Percentiles rank a stretch among this genome's conserved stretches.
Evolutionary conservation across 2,888 invertebrate genomes (phyloP).

Genomic region (Buathra laborator): DNA sequence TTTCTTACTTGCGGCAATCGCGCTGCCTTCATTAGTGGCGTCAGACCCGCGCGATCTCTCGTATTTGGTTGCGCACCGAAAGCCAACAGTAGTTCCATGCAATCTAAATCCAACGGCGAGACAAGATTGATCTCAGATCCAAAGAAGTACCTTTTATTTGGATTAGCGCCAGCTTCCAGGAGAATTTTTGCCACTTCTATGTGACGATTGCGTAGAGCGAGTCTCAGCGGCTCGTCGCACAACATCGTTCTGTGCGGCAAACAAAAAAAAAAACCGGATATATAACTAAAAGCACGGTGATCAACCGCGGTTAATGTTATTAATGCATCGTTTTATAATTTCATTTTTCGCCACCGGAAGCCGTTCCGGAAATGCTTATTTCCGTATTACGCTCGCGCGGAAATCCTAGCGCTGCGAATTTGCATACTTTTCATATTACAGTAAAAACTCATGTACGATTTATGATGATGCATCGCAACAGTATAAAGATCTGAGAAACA

Average conservation of each 20-base stretch:
- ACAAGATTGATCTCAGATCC: conserved; percentile 96
- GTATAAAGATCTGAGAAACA: too few species aligned
- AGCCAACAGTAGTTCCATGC: conserved; percentile 92
- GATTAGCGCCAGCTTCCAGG: conserved; percentile 94
- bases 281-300: too few species aligned
- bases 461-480: too few species aligned
- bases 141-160: conserved; percentile 96
- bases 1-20: conserved; percentile 89
- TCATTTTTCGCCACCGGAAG: too few species aligned
- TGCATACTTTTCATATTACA: too few species aligned
- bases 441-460: too few species aligned
- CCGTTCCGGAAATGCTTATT: too few species aligned
- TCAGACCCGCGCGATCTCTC: conserved; percentile 94
- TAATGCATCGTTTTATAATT: too few species aligned
- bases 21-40: conserved; percentile 96
- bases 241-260: conserved; percentile 87
- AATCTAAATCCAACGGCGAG: conserved; percentile 91
- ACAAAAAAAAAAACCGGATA: neutral
- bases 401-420: too few species aligned
- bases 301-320: too few species aligned
- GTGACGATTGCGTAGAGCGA: conserved; percentile 95
- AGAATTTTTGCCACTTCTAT: conserved; percentile 90
- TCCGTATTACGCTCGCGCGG: too few species aligned
- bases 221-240: conserved; percentile 94
- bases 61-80: conserved; percentile 96